Evolutionary conservation across 2,888 invertebrate species (phyloP).

Genomic region (Chalcis sispes): DNA sequence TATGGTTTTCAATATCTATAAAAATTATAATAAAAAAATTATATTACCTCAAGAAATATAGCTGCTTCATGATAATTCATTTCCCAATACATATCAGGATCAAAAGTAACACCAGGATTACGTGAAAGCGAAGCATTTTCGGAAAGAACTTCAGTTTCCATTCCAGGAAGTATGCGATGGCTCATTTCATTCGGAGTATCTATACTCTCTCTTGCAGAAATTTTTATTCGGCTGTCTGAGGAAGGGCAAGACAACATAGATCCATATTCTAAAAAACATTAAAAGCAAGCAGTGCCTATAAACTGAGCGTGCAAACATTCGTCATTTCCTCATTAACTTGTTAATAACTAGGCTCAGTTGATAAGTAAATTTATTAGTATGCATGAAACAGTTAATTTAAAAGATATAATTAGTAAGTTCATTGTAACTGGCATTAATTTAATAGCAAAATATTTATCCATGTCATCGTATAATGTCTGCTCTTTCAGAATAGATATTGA

Average conservation of each 20-base stretch:
- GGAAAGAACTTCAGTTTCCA: conserved; percentile 62
- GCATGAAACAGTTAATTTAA: background rate
- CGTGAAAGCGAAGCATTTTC: conserved; percentile 68
- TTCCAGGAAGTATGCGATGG: conserved; percentile 62
- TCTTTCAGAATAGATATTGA: conserved; percentile 2
- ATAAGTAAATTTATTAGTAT: conserved; percentile 8
- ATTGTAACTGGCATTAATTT: background rate
- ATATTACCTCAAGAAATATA: conserved; percentile 89
- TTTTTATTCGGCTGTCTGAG: conserved; percentile 66
- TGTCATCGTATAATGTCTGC: conserved; percentile 9
- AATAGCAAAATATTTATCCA: conserved; percentile 1
- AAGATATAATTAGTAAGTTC: background rate
- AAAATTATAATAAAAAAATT: background rate
- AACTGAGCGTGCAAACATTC: conserved; percentile 41
- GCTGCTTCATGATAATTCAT: conserved; percentile 94
- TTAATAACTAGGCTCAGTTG: background rate
- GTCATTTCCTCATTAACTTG: conserved; percentile 8
- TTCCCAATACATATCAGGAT: conserved; percentile 83
- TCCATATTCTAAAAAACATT: conserved; percentile 74
- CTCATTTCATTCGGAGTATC: conserved; percentile 66
- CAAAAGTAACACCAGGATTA: conserved; percentile 65
- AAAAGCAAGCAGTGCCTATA: conserved; percentile 59
- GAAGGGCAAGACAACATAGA: conserved; percentile 74
- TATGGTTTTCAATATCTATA: conserved; percentile 8
- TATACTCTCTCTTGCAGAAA: conserved; percentile 62